Conservation (phyloP, 2,888 invertebrate genomes). For the Tenthredo amoena region DNA sequence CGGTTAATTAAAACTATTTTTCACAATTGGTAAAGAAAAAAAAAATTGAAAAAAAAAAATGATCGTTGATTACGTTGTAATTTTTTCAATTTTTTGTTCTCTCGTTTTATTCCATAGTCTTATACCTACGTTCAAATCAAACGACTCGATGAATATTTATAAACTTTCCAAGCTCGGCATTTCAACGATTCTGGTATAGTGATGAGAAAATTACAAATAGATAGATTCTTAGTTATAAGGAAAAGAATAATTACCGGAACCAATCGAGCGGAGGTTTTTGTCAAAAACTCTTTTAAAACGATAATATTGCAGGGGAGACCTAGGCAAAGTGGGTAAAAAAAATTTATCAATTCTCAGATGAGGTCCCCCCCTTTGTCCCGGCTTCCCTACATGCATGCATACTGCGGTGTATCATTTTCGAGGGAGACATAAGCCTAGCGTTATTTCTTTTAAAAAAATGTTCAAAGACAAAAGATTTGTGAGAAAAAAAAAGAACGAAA, state of each 20-base stretch:
- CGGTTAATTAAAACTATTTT: slow-evolving; percentile 47
- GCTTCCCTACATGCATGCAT: no score
- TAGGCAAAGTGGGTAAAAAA: no score
- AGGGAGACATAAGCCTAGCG: no score
- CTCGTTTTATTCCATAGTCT: background rate
- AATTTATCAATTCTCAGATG: no score
- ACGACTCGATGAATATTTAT: background rate
- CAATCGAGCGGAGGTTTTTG: background rate
- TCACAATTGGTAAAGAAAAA: slow-evolving; percentile 2
- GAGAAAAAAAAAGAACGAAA: no score
- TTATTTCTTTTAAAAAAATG: no score
- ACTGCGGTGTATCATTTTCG: no score
- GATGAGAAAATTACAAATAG: background rate
- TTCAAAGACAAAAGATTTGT: no score
- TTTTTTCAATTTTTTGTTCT: background rate
- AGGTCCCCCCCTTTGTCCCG: no score
- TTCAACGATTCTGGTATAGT: background rate
- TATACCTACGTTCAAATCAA: background rate
- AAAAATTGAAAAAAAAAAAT: background rate
- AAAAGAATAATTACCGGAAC: background rate
- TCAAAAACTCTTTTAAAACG: background rate
- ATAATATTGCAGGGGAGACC: background rate
- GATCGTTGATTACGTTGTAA: background rate
- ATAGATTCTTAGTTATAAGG: background rate
- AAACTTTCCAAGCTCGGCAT: background rate